Percentiles rank a stretch among this genome's conserved stretches.
phyloP scores from a whole-genome alignment of 1,140 invertebrate species.

The Sycophila sp. region DNA sequence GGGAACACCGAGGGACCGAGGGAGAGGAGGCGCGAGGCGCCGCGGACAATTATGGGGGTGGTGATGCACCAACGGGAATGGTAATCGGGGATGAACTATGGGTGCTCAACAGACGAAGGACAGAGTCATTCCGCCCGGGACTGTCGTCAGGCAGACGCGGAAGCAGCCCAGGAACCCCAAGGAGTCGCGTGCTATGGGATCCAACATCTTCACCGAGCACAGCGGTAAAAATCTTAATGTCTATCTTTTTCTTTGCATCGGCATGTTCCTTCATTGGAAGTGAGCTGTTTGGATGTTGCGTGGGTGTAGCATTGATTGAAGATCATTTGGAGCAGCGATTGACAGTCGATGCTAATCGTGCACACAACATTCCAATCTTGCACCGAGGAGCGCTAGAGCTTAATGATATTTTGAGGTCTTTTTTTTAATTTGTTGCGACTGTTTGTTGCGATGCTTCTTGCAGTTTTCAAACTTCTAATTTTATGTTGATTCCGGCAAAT shows the following conservation, averaged over 20 bases:
- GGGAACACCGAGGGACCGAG: not conserved
- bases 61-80: conserved; percentile 50
- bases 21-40: not conserved
- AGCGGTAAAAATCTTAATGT: conserved; percentile 73
- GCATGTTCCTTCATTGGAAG: not conserved
- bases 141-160: conserved; percentile 74
- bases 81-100: conserved; percentile 69
- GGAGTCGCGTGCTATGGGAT: conserved; percentile 81
- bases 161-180: conserved; percentile 78
- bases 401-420: no score
- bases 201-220: conserved; percentile 91
- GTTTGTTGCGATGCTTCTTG: no score
- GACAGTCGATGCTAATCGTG: no score
- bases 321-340: not conserved
- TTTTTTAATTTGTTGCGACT: no score
- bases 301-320: not conserved
- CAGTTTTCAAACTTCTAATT: no score
- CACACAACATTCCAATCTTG: no score
- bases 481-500: no score
- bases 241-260: conserved; percentile 30
- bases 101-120: conserved; percentile 91
- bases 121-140: conserved; percentile 73
- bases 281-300: not conserved
- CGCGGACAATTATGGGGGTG: not conserved
- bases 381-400: no score